Evolutionary conservation across 2,113 vertebrate species (phyloP).

Genomic region (Arenaria interpres): DNA sequence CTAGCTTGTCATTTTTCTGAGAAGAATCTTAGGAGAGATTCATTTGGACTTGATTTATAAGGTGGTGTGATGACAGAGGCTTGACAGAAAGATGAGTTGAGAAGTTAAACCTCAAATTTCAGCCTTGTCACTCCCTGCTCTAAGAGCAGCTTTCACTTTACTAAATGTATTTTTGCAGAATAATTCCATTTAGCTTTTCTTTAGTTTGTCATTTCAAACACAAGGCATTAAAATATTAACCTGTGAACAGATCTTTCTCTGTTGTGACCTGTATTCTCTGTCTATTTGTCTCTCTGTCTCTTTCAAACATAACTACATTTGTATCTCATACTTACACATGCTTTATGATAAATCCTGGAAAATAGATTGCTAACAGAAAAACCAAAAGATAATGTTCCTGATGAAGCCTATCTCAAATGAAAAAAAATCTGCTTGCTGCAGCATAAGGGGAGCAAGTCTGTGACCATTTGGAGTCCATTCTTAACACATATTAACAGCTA

Average conservation of each 20-base stretch:
- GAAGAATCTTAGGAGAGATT: not conserved
- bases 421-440: not conserved
- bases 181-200: not conserved
- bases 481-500: not conserved
- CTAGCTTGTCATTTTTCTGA: not conserved
- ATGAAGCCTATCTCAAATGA: not conserved
- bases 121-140: not conserved
- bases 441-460: not conserved
- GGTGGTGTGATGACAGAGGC: not conserved
- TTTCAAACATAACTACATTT: not conserved
- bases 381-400: not conserved
- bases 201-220: not conserved
- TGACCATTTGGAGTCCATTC: not conserved
- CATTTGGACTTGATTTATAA: conserved; percentile 28
- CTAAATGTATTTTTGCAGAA: not conserved
- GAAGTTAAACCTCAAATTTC: conserved; percentile 40
- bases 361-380: not conserved
- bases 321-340: not conserved
- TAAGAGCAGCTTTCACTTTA: not conserved
- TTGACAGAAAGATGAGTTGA: conserved; percentile 33
- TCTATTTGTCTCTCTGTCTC: not conserved
- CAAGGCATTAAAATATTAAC: not conserved
- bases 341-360: not conserved
- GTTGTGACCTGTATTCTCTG: not conserved
- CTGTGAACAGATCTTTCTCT: not conserved